These are phyloP conservation scores for Crotalus viridis DNA, from an alignment of 2,113 vertebrate species.

Conservation along the genomic window DNA sequence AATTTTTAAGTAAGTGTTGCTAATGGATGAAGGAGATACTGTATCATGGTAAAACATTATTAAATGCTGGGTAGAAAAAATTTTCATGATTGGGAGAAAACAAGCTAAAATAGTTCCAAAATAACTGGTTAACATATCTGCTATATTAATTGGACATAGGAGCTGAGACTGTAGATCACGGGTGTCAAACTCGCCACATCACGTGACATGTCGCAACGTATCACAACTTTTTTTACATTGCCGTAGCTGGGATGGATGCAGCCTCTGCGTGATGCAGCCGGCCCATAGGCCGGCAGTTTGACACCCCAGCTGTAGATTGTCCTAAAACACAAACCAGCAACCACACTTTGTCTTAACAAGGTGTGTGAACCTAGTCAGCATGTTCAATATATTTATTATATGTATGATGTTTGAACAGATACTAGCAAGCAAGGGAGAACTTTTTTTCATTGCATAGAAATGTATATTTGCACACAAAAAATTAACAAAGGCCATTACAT, in stretches of 20 bases:
- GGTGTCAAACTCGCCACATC: no score
- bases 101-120: background rate
- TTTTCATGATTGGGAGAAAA: background rate
- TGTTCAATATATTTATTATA: background rate
- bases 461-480: background rate
- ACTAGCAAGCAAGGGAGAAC: background rate
- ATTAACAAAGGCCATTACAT: background rate
- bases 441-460: no score
- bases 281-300: no score
- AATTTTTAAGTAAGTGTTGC: background rate
- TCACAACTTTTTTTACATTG: no score
- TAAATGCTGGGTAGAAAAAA: background rate
- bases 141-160: background rate
- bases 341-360: background rate
- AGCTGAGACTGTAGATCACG: background rate
- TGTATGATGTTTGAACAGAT: background rate
- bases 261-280: no score
- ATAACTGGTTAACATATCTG: background rate
- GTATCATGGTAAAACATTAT: background rate
- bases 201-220: fast-evolving
- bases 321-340: background rate
- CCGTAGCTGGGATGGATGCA: no score
- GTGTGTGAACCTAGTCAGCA: background rate
- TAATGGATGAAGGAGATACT: background rate
- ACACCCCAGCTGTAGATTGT: background rate